A percentile compares a stretch with the other conserved stretches of the same genome.
Conservation (phyloP, 1,140 invertebrate genomes). For the Scaptomyza montana region DNA sequence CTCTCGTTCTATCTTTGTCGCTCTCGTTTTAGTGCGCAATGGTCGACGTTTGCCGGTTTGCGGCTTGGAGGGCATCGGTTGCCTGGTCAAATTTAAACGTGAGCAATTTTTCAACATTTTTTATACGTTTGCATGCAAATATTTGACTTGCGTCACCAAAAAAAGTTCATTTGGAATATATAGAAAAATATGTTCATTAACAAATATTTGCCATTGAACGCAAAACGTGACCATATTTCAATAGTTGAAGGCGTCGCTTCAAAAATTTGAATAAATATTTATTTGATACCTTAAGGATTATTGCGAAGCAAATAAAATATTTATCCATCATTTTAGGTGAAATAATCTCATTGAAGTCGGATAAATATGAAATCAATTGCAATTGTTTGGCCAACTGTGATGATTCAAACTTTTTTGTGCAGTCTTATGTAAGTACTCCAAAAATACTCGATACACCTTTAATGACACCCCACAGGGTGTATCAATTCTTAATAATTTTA, state of each 20-base stretch:
- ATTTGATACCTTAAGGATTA: not conserved
- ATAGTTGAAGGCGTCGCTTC: not conserved
- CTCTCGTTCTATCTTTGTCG: constrained; percentile 4
- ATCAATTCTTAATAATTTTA: not conserved
- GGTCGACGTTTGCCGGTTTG: constrained; percentile 84
- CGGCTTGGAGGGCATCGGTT: constrained; percentile 86
- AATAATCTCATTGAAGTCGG: constrained; percentile 84
- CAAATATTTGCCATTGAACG: constrained; percentile 41
- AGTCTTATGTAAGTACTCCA: constrained; percentile 83
- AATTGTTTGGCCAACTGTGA: constrained; percentile 87
- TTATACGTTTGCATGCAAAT: constrained; percentile 59
- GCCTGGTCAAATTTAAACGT: constrained; percentile 86
- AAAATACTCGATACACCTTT: not conserved
- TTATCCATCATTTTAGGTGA: constrained; percentile 67
- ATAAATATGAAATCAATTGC: constrained; percentile 85
- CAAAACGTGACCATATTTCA: constrained; percentile 62
- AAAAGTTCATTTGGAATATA: no score
- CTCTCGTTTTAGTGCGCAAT: constrained; percentile 83
- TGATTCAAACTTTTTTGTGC: constrained; percentile 86
- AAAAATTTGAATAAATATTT: not conserved
- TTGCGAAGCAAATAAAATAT: not conserved
- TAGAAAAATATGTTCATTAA: constrained; percentile 45
- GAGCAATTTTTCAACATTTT: constrained; percentile 63
- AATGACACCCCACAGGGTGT: constrained; percentile 7
- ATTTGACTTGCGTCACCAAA: constrained; percentile 39